Conservation (phyloP, 2,797 vertebrate species). For the Eulemur coronatus region DNA sequence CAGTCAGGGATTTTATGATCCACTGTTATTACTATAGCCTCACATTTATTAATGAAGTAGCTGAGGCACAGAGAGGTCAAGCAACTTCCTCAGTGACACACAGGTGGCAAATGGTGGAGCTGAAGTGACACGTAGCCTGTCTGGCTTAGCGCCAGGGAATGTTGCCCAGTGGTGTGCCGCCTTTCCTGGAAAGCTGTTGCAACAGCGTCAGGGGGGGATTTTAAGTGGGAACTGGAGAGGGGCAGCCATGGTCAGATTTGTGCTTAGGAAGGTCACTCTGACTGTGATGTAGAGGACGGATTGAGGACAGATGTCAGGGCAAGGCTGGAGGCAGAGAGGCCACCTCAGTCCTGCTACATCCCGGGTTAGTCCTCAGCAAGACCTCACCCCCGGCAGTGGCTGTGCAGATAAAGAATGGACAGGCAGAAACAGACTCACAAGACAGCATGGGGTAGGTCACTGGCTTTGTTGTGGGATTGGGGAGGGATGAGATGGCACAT, state of each 20-base stretch:
- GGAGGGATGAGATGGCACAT: rapidly evolving
- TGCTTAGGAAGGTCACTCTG: not conserved
- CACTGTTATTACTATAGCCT: not conserved
- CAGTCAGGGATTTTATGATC: not conserved
- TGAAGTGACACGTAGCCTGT: too few species aligned
- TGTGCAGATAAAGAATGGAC: not conserved
- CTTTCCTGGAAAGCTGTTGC: not conserved
- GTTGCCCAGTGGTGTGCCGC: rapidly evolving
- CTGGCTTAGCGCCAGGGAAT: not conserved
- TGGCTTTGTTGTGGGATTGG: not conserved
- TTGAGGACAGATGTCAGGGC: not conserved
- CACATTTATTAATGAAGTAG: not conserved
- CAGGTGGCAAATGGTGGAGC: not conserved
- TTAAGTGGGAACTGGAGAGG: rapidly evolving
- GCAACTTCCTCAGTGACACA: not conserved
- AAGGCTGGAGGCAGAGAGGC: not conserved
- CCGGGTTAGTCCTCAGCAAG: not conserved
- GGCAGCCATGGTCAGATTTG: too few species aligned
- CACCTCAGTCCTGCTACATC: not conserved
- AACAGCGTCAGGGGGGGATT: rapidly evolving
- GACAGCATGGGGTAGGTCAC: not conserved
- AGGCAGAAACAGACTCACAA: too few species aligned
- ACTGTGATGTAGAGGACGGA: rapidly evolving
- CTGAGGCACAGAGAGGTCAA: not conserved
- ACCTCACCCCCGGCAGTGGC: not conserved